phyloP scores from a whole-genome alignment of 2,113 vertebrate genomes.

The Tetraodon nigroviridis region DNA sequence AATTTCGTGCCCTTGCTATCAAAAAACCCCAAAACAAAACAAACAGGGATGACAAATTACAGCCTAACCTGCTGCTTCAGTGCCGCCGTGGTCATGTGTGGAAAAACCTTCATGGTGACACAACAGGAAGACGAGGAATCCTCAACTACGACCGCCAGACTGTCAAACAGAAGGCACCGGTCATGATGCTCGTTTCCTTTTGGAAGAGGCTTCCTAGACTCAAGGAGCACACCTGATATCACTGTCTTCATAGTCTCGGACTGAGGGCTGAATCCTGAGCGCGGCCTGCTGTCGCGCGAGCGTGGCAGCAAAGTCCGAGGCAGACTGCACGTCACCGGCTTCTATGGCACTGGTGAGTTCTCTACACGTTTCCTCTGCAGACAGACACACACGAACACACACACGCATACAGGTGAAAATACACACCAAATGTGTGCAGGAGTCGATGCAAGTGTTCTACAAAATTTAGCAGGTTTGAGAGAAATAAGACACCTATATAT shows the following conservation, averaged over 20 bases:
- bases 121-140: slow-evolving; percentile 83
- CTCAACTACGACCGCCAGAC: slow-evolving; percentile 85
- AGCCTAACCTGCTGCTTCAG: slow-evolving; percentile 85
- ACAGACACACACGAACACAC: background rate
- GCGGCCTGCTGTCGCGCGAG: slow-evolving; percentile 74
- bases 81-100: slow-evolving; percentile 73
- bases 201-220: background rate
- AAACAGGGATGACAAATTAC: background rate
- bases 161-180: slow-evolving; percentile 12
- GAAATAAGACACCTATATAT: background rate
- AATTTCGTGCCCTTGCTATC: background rate
- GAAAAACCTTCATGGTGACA: slow-evolving; percentile 77
- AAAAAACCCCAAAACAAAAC: background rate
- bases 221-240: slow-evolving; percentile 79
- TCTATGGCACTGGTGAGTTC: slow-evolving; percentile 78
- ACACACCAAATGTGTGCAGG: slow-evolving; percentile 4
- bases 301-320: slow-evolving; percentile 69
- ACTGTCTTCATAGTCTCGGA: slow-evolving; percentile 66
- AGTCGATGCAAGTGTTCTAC: background rate
- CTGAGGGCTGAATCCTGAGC: slow-evolving; percentile 73
- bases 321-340: slow-evolving; percentile 74
- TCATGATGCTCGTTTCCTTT: background rate
- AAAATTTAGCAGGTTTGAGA: background rate
- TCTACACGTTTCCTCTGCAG: slow-evolving; percentile 77
- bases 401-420: background rate